Conservation (phyloP, 2,797 vertebrate species). For the Pseudochromis fuscus region DNA sequence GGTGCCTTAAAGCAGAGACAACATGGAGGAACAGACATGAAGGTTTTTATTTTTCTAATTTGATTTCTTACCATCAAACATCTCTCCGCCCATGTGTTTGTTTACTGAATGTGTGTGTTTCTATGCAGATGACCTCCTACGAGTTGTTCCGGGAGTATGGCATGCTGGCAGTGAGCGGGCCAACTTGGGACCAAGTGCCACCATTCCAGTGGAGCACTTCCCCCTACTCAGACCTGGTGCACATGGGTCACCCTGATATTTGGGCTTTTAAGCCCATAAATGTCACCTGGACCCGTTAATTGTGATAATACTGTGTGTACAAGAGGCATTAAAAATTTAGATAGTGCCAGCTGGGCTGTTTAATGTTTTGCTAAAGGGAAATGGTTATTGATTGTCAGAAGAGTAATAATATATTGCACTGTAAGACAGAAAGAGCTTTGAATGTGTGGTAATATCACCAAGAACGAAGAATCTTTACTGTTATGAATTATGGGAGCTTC, state of each 20-base stretch:
- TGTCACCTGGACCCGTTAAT: constrained; percentile 88
- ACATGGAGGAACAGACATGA: constrained; percentile 95
- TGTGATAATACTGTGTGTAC: neutral
- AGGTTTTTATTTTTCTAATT: constrained; percentile 77
- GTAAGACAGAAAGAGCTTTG: constrained; percentile 2
- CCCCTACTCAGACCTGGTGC: constrained; percentile 85
- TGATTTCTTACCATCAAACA: neutral
- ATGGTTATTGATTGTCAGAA: constrained; percentile 11
- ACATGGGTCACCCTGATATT: constrained; percentile 94
- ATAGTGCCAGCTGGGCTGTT: constrained; percentile 18
- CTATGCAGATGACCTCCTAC: constrained; percentile 88
- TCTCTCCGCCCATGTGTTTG: neutral
- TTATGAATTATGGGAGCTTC: constrained; percentile 9
- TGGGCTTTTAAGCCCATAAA: constrained; percentile 90
- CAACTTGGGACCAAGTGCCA: constrained; percentile 92
- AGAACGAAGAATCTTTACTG: neutral
- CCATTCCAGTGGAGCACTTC: constrained; percentile 94
- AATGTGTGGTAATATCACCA: neutral
- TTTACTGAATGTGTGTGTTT: constrained; percentile 27
- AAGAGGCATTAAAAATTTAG: neutral
- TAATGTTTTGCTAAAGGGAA: constrained; percentile 58
- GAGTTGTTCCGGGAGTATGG: constrained; percentile 83
- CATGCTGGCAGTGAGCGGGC: constrained; percentile 90
- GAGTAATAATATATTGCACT: constrained; percentile 9
- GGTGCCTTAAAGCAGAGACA: constrained; percentile 89